phyloP scores from a whole-genome alignment of 2,113 vertebrate species.

The Sakesphorus luctuosus region DNA sequence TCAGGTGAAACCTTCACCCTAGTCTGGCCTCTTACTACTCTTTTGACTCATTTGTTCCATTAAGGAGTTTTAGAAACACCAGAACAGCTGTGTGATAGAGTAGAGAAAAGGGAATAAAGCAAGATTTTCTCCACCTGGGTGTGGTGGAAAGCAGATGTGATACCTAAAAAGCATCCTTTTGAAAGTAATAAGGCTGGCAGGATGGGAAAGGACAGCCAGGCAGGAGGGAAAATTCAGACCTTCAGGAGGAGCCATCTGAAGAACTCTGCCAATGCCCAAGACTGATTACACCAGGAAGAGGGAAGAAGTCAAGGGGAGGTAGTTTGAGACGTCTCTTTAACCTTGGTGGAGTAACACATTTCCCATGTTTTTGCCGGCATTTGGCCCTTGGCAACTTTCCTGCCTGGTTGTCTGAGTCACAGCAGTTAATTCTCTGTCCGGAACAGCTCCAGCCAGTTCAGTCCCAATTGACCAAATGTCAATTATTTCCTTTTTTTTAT shows the following conservation, averaged over 20 bases:
- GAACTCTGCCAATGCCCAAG: background rate
- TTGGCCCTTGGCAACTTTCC: conserved; percentile 2
- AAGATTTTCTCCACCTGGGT: background rate
- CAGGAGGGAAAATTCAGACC: background rate
- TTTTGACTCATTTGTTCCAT: background rate
- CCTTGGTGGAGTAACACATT: background rate
- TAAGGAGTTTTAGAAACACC: background rate
- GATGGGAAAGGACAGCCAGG: background rate
- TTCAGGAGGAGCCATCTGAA: background rate
- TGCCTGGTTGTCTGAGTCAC: conserved; percentile 3
- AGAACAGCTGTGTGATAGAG: background rate
- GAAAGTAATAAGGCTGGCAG: background rate
- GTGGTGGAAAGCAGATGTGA: background rate
- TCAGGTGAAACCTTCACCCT: background rate
- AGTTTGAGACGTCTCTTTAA: background rate
- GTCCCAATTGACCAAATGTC: conserved; percentile 29
- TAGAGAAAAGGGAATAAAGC: background rate
- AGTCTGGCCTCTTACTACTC: background rate
- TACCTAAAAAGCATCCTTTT: background rate
- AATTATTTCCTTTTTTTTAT: conserved; percentile 1
- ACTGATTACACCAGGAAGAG: background rate
- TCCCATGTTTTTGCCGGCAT: conserved; percentile 45
- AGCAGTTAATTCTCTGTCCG: background rate
- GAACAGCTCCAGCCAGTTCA: conserved; percentile 16
- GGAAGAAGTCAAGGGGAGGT: background rate